Evolutionary conservation across 1,140 invertebrate species (phyloP).

Genomic region (Leptonema lineaticorne): DNA sequence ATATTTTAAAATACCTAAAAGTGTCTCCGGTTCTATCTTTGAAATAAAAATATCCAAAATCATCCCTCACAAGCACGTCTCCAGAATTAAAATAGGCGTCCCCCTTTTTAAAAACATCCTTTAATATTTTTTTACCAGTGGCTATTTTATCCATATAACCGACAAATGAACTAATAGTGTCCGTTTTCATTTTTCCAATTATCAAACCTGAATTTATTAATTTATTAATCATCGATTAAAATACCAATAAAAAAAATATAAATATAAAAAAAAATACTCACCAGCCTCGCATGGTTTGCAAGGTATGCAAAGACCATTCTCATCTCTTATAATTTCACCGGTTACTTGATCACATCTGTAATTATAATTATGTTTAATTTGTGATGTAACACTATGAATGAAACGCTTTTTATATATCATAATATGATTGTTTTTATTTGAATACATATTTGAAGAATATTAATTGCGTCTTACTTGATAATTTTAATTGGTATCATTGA

Average conservation of each 20-base stretch:
- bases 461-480: conserved; percentile 68
- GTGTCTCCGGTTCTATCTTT: conserved; percentile 95
- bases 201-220: conserved; percentile 57
- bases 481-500: conserved; percentile 71
- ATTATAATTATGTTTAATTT: neutral
- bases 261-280: conserved; percentile 17
- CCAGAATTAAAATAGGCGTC: conserved; percentile 91
- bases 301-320: conserved; percentile 76
- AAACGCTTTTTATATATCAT: neutral
- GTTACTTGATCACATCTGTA: conserved; percentile 75
- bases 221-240: neutral
- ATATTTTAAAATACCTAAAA: conserved; percentile 63
- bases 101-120: conserved; percentile 81
- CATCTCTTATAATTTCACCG: conserved; percentile 73
- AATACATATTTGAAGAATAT: conserved; percentile 41
- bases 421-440: neutral
- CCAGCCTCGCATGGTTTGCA: conserved; percentile 74
- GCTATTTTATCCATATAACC: conserved; percentile 89
- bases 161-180: conserved; percentile 62
- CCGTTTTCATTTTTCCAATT: conserved; percentile 76
- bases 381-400: neutral
- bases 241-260: neutral
- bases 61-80: conserved; percentile 89
- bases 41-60: conserved; percentile 93
- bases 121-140: conserved; percentile 88